Conservation (phyloP, 2,888 invertebrate genomes). For the Nephrotoma guestfalica region DNA sequence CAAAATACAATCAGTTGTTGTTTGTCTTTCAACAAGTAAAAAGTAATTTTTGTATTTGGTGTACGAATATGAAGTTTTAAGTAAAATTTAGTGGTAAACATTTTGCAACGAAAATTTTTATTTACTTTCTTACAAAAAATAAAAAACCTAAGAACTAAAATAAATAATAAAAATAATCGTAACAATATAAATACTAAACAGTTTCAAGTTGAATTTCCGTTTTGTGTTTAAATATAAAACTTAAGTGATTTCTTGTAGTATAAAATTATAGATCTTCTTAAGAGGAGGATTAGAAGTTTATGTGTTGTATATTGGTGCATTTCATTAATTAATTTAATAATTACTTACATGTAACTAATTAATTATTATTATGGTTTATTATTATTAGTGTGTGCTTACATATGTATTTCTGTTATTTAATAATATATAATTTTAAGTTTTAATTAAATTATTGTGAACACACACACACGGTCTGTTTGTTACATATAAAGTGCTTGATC, state of each 20-base stretch:
- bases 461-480: neutral
- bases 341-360: neutral
- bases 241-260: neutral
- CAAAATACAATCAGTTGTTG: neutral
- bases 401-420: neutral
- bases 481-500: neutral
- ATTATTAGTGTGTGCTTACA: neutral
- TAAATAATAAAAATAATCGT: neutral
- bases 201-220: neutral
- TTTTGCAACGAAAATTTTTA: neutral
- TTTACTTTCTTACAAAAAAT: neutral
- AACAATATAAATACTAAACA: neutral
- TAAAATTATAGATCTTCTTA: neutral
- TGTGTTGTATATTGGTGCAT: neutral
- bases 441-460: neutral
- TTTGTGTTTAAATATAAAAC: neutral
- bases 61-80: neutral
- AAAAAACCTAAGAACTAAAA: neutral
- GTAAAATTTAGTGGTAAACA: neutral
- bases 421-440: neutral
- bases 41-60: neutral
- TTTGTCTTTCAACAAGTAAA: neutral
- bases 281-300: neutral
- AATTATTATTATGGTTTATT: neutral
- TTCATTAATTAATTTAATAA: neutral